These are phyloP conservation scores for Epiperipatus broadwayi DNA, from an alignment of 2,888 invertebrate species.

Conservation along the genomic window DNA sequence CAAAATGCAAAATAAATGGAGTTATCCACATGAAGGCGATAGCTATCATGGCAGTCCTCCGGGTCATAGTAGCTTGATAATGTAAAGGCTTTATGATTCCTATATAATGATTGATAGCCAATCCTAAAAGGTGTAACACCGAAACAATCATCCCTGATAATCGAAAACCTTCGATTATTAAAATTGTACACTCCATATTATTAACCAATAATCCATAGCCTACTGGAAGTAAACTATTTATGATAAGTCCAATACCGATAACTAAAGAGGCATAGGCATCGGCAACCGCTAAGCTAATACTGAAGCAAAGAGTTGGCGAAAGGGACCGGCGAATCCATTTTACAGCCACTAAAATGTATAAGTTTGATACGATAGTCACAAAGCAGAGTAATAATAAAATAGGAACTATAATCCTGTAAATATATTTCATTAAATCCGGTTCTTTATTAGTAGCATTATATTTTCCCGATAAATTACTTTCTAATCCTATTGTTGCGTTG, in stretches of 20 bases:
- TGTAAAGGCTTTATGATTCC: constrained; percentile 42
- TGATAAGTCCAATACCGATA: constrained; percentile 34
- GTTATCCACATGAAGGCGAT: constrained; percentile 38
- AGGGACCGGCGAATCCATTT: constrained; percentile 38
- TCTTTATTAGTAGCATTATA: too few relatives aligned
- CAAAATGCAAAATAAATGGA: constrained; percentile 34
- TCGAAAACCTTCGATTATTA: constrained; percentile 31
- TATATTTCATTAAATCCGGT: constrained; percentile 9
- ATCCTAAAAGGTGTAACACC: constrained; percentile 40
- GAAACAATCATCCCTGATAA: constrained; percentile 41
- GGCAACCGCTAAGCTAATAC: constrained; percentile 39
- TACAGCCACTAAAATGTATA: constrained; percentile 35
- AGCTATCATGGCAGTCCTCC: constrained; percentile 33
- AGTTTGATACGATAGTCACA: constrained; percentile 36
- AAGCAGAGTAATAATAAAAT: constrained; percentile 34
- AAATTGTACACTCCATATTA: constrained; percentile 12
- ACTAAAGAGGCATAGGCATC: constrained; percentile 38
- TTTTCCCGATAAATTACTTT: too few relatives aligned
- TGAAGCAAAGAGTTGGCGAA: constrained; percentile 39
- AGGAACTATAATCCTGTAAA: constrained; percentile 24
- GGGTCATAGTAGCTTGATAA: constrained; percentile 40
- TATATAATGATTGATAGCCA: constrained; percentile 45
- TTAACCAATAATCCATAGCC: constrained; percentile 19
- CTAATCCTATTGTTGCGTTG: too few relatives aligned
- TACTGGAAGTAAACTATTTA: constrained; percentile 36